Conservation (phyloP, 2,113 vertebrate genomes). For the Sisor rabdophorus region DNA sequence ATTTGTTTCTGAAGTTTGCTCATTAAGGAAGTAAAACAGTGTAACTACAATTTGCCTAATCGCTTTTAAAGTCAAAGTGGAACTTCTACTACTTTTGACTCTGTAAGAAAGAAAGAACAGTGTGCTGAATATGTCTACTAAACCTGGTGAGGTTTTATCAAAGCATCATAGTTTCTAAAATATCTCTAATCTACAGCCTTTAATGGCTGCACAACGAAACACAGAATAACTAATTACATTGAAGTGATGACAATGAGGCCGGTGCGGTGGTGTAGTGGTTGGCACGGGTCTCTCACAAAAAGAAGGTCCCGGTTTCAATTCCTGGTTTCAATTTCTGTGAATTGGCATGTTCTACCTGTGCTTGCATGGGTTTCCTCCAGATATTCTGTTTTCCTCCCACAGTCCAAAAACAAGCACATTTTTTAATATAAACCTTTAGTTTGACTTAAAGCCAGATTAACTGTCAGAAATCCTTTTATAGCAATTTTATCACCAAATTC, state of each 20-base stretch:
- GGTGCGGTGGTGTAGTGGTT: too few species aligned
- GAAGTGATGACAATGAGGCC: background rate
- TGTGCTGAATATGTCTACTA: too few species aligned
- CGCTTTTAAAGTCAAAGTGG: background rate
- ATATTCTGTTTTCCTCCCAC: too few species aligned
- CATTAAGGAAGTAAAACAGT: background rate
- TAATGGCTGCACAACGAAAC: background rate
- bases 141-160: background rate
- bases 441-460: background rate
- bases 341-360: too few species aligned
- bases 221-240: background rate
- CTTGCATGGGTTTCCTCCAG: too few species aligned
- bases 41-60: background rate
- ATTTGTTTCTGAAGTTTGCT: conserved; percentile 3
- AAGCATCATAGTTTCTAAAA: background rate
- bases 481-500: background rate
- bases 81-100: background rate
- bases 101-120: background rate
- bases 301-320: too few species aligned
- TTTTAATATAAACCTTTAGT: background rate
- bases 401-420: too few species aligned
- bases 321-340: too few species aligned
- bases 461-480: background rate
- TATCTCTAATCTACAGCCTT: too few species aligned
- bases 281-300: too few species aligned